A percentile compares a stretch with the other conserved stretches of the same genome.
These are phyloP conservation scores for Chloroclysta siterata DNA, from an alignment of 2,888 invertebrate species.

Conservation along the genomic window DNA sequence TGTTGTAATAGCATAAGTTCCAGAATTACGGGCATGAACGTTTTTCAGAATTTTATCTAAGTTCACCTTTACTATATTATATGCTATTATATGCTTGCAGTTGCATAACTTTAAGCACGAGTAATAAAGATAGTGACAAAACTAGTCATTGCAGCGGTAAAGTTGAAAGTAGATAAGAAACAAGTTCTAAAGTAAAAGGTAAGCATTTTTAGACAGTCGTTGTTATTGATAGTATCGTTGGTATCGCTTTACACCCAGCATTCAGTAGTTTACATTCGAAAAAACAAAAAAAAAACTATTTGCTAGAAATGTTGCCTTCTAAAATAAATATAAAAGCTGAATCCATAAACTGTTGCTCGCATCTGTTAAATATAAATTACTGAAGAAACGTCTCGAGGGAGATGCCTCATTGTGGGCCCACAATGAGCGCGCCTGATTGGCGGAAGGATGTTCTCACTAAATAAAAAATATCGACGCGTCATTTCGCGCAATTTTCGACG, in stretches of 20 bases:
- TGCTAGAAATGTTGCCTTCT: slow-evolving; percentile 5
- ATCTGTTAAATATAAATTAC: slow-evolving; percentile 80
- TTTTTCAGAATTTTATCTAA: neutral
- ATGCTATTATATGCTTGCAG: neutral
- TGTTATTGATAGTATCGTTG: too few species aligned
- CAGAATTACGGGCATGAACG: neutral
- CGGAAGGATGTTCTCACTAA: slow-evolving; percentile 85
- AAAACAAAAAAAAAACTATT: too few species aligned
- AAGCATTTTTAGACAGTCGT: neutral
- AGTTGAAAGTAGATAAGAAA: slow-evolving; percentile 3
- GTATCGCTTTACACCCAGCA: too few species aligned
- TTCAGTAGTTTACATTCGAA: too few species aligned
- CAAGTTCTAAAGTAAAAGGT: neutral
- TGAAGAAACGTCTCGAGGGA: slow-evolving; percentile 74
- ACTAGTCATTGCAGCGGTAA: neutral
- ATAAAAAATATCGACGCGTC: slow-evolving; percentile 85
- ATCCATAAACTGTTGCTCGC: slow-evolving; percentile 77
- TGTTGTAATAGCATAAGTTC: neutral
- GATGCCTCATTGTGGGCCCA: slow-evolving; percentile 73
- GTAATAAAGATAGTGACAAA: slow-evolving; percentile 1
- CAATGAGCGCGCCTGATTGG: slow-evolving; percentile 83
- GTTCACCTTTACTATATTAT: neutral
- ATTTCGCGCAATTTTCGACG: slow-evolving; percentile 83
- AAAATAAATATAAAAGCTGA: slow-evolving; percentile 39
- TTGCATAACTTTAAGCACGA: slow-evolving; percentile 1